A percentile compares a stretch with the other conserved stretches of the same genome.
Conservation (phyloP, 2,797 vertebrate genomes). For the Borostomias antarcticus region DNA sequence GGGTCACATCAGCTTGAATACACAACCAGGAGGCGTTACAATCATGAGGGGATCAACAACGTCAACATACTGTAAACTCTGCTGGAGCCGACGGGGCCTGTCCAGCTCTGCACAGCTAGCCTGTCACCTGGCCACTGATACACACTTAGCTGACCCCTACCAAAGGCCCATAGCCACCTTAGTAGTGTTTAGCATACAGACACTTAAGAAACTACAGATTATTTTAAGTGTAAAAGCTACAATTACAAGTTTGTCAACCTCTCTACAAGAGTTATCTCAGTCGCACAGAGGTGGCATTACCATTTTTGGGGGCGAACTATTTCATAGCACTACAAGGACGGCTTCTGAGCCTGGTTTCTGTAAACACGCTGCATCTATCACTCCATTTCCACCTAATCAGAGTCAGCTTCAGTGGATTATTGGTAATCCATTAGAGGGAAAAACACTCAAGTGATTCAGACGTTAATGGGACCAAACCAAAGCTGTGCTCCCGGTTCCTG, state of each 20-base stretch:
- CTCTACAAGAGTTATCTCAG: neutral
- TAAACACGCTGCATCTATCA: neutral
- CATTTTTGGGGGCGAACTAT: conserved; percentile 9
- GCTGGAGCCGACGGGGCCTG: neutral
- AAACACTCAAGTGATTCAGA: conserved; percentile 1
- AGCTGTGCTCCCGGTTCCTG: conserved; percentile 10
- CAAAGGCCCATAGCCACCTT: neutral
- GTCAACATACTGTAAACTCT: conserved; percentile 23
- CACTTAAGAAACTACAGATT: too few relatives aligned
- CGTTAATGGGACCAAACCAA: conserved; percentile 17
- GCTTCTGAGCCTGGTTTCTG: neutral
- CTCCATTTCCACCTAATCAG: conserved; percentile 6
- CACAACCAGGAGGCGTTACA: conserved; percentile 67
- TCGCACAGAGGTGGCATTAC: conserved; percentile 1
- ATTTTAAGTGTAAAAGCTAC: too few relatives aligned
- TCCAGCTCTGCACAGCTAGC: neutral
- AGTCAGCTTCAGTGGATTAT: conserved; percentile 24
- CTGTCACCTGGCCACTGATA: conserved; percentile 13
- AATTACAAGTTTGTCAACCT: neutral
- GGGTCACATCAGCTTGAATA: conserved; percentile 74
- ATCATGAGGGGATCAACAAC: conserved; percentile 45
- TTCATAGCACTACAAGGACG: conserved; percentile 20
- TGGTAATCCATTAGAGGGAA: conserved; percentile 33
- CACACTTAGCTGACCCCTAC: conserved; percentile 7
- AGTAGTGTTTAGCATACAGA: neutral